phyloP scores from a whole-genome alignment of 2,888 invertebrate species.

The Phengaris arion region DNA sequence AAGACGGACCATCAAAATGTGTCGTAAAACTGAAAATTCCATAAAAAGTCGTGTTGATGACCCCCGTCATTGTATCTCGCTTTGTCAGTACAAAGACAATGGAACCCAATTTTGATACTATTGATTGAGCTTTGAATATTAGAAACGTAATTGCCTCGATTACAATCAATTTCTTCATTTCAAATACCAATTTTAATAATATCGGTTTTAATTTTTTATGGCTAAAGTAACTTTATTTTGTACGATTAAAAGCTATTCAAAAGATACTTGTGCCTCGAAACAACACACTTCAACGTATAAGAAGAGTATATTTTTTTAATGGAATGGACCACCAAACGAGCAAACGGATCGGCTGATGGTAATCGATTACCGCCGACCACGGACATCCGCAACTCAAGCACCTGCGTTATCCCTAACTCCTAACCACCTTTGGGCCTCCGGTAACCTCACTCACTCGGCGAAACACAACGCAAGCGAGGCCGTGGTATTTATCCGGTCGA shows the following conservation, averaged over 20 bases:
- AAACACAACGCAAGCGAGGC: too few relatives aligned
- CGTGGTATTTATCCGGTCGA: too few relatives aligned
- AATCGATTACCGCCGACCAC: too few relatives aligned
- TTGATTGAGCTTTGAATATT: slow-evolving; percentile 53
- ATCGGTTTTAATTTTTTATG: background rate
- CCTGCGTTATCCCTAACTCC: too few relatives aligned
- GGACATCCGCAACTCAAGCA: too few relatives aligned
- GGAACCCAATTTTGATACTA: slow-evolving; percentile 58
- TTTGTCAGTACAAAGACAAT: slow-evolving; percentile 74
- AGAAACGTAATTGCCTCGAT: slow-evolving; percentile 29
- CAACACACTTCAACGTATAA: background rate
- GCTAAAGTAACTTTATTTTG: too few relatives aligned
- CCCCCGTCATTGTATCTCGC: slow-evolving; percentile 72
- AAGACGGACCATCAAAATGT: slow-evolving; percentile 79
- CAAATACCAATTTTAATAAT: background rate
- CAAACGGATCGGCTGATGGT: too few relatives aligned
- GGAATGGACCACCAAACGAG: too few relatives aligned
- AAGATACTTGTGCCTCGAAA: background rate
- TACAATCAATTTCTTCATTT: background rate
- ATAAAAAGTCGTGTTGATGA: slow-evolving; percentile 79
- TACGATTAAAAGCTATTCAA: too few relatives aligned
- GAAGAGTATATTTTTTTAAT: too few relatives aligned
- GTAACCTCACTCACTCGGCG: too few relatives aligned
- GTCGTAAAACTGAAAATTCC: slow-evolving; percentile 77
- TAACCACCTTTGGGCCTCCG: too few relatives aligned